Evolutionary conservation across 2,888 invertebrate species (phyloP).

Genomic region (Ochropleura leucogaster): DNA sequence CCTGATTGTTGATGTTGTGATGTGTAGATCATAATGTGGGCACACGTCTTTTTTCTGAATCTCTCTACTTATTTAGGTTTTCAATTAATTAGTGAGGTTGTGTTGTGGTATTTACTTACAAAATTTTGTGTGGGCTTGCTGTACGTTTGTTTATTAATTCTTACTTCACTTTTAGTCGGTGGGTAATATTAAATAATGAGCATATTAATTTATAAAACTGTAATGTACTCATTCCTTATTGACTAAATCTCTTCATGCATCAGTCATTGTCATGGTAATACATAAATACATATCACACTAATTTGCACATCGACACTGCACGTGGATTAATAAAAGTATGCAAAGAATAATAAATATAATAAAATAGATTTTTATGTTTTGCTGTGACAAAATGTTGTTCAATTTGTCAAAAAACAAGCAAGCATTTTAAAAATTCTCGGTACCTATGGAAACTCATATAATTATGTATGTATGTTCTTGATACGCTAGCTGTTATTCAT

Average conservation of each 20-base stretch:
- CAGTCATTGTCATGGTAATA: conserved; percentile 19
- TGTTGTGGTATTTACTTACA: conserved; percentile 56
- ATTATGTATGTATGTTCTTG: background rate
- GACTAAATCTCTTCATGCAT: conserved; percentile 18
- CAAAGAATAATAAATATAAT: background rate
- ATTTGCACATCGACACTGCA: conserved; percentile 18
- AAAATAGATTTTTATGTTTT: background rate
- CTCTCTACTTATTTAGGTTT: conserved; percentile 36
- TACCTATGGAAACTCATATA: background rate
- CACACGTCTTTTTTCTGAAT: conserved; percentile 36
- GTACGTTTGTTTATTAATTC: conserved; percentile 46
- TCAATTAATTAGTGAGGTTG: conserved; percentile 48
- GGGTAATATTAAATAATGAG: conserved; percentile 31
- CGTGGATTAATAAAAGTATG: conserved; percentile 11
- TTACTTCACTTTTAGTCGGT: conserved; percentile 40
- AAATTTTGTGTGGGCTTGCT: conserved; percentile 54
- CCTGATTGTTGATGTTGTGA: conserved; percentile 68
- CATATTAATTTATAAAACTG: conserved; percentile 27
- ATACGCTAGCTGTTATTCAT: conserved; percentile 10
- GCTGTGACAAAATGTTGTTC: background rate
- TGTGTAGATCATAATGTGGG: conserved; percentile 57
- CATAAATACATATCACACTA: conserved; percentile 26
- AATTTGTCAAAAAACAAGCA: conserved; percentile 16
- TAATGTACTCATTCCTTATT: conserved; percentile 29
- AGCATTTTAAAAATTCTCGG: conserved; percentile 36